phyloP scores from a whole-genome alignment of 2,113 vertebrate species.

The Bubo bubo region DNA sequence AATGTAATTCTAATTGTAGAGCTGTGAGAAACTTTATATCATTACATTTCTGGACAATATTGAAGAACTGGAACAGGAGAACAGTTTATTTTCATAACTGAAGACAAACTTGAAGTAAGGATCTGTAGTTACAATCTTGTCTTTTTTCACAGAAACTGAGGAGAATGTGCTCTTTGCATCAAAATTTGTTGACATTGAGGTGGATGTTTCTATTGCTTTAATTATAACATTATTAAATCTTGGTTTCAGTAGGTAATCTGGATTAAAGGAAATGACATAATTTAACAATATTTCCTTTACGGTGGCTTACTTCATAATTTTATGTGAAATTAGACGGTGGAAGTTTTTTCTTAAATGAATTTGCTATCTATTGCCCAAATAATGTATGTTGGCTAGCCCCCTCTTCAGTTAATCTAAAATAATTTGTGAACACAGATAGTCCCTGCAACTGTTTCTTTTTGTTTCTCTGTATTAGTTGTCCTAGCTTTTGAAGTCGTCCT shows the following conservation, averaged over 20 bases:
- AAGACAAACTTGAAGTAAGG: not conserved
- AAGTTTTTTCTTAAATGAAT: not conserved
- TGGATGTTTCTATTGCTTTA: not conserved
- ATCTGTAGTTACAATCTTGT: not conserved
- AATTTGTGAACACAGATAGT: not conserved
- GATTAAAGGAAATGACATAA: not conserved
- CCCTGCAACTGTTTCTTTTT: not conserved
- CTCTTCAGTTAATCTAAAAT: not conserved
- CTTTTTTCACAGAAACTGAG: not conserved
- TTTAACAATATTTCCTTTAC: not conserved
- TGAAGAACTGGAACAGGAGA: not conserved
- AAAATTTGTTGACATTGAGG: not conserved
- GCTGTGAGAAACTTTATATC: not conserved
- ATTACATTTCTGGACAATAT: not conserved
- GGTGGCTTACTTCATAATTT: not conserved
- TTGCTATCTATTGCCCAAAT: not conserved
- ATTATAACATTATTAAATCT: not conserved
- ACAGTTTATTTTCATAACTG: not conserved
- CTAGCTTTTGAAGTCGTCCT: not conserved
- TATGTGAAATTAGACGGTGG: not conserved
- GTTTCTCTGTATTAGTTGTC: not conserved
- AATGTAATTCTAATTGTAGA: not conserved
- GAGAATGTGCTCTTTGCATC: not conserved
- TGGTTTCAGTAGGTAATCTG: not conserved
- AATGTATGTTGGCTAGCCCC: fast-evolving